phyloP scores from a whole-genome alignment of 2,888 invertebrate genomes.

The Tuta absoluta region DNA sequence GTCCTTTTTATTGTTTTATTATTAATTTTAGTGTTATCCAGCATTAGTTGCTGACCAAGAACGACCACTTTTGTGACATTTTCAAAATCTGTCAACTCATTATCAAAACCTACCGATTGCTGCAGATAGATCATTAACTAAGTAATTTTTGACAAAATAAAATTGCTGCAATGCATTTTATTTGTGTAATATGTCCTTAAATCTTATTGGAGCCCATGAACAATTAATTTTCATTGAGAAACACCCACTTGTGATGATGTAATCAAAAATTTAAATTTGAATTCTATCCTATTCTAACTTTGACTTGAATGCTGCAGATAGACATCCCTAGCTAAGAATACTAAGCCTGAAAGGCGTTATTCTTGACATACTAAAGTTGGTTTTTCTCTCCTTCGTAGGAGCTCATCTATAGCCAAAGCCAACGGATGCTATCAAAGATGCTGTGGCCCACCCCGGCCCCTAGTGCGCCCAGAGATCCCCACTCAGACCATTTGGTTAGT shows the following conservation, averaged over 20 bases:
- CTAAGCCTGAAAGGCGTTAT: slow-evolving; percentile 62
- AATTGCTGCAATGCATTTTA: too few species aligned
- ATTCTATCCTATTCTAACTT: too few species aligned
- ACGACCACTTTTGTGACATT: too few species aligned
- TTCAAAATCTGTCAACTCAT: too few species aligned
- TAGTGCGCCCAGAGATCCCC: slow-evolving; percentile 79
- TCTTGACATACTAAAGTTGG: slow-evolving; percentile 71
- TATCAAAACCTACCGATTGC: too few species aligned
- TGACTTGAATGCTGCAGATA: slow-evolving; percentile 10
- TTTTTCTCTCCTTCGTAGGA: slow-evolving; percentile 80
- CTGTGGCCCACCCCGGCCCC: slow-evolving; percentile 80
- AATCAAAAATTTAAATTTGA: not conserved
- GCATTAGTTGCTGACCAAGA: too few species aligned
- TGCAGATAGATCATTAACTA: too few species aligned
- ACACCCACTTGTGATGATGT: not conserved
- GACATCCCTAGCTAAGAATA: slow-evolving; percentile 14
- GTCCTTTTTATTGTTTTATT: not conserved
- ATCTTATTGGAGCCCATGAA: too few species aligned
- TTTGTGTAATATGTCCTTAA: too few species aligned
- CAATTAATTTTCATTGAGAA: not conserved
- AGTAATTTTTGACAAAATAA: too few species aligned
- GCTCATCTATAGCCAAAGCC: slow-evolving; percentile 82
- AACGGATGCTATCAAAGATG: slow-evolving; percentile 81
- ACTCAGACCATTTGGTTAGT: slow-evolving; percentile 82
- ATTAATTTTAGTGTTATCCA: too few species aligned